Percentiles rank a stretch among this genome's conserved stretches.
Conservation (phyloP, 2,888 invertebrate genomes). For the Chymomyza amoena region DNA sequence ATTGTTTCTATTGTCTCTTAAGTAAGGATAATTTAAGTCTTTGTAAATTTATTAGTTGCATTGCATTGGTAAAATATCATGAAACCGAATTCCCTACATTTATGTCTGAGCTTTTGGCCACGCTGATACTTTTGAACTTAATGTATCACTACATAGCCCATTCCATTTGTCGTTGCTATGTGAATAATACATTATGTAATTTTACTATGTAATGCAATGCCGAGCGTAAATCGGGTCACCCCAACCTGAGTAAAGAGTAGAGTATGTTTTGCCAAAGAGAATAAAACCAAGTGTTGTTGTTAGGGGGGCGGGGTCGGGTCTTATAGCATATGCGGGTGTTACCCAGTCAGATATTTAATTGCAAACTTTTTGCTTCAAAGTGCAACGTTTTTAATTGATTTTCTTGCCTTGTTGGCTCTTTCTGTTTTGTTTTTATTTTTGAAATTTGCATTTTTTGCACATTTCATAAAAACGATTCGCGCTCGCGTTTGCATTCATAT, state of each 20-base stretch:
- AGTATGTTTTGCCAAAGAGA: not conserved
- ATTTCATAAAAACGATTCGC: slow-evolving; percentile 25
- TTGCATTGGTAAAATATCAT: no score
- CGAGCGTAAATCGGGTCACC: not conserved
- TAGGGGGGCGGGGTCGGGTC: not conserved
- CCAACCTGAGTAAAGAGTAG: not conserved
- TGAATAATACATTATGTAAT: no score
- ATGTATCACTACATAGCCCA: no score
- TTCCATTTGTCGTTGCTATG: no score
- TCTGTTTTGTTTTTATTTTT: slow-evolving; percentile 1
- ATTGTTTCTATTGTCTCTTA: no score
- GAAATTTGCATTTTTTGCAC: slow-evolving; percentile 42
- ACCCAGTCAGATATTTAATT: not conserved
- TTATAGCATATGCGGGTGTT: not conserved
- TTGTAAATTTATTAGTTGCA: no score
- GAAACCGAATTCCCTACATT: no score
- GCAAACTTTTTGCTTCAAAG: slow-evolving; percentile 7
- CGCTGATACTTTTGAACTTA: no score
- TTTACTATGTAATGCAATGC: not conserved
- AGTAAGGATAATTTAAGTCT: no score
- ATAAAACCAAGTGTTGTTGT: not conserved
- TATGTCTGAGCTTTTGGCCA: no score
- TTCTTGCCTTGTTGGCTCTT: not conserved
- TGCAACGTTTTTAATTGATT: slow-evolving; percentile 28
- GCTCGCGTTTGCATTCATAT: slow-evolving; percentile 22